Evolutionary conservation across 2,797 vertebrate species (phyloP), one percentile per base, ranked within the genome.

Genomic region (Dendrocincla fuliginosa): DNA sequence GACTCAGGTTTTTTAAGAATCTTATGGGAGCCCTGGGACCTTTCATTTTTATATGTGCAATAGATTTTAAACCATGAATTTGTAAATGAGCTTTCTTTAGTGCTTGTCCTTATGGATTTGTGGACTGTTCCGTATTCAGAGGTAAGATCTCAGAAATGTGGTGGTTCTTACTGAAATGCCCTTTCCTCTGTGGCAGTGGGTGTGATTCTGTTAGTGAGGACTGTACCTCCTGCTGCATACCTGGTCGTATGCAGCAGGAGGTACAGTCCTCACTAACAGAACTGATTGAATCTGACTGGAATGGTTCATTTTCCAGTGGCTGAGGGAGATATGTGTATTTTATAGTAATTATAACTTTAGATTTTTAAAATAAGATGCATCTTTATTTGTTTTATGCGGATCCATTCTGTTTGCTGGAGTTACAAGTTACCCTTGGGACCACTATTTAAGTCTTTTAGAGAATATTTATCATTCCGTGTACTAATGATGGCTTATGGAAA

Each of bases 391-490:
- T 80, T 65, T 82, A 35, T 41, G 75, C 33, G 49, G 69, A 65
- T 71, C 20, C 49, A 2, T 75, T 91, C 44, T 73, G 55, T 84
- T 82, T 56, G 33, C 73, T 76, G 49, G 42, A 73, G 55, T 69
- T 55, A 52, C 32, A 63, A 47, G 16, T 87, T 79, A 64, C 30
- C 42, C 22, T 60, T 57, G 82, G 94, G 91, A 94, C 89, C 91
- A 94, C 32, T 86, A 1, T 50, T 68, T 49, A 85, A 81, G 67
- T 92, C 28, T 87, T 93, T 37, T 37, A 46, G 55, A 35, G 68
- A 76, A 18, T 73, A 47, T 55, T 84, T 89, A 69, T 77, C 93
- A 94, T 96, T 96, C 91, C 83, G 11, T 49, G 28, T 64, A 68
- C 25, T 68, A 44, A 70, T n/a, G 50, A 60, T 46, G 76, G 64